phyloP scores from a whole-genome alignment of 2,797 vertebrate species.

The Simalia tracyae region DNA sequence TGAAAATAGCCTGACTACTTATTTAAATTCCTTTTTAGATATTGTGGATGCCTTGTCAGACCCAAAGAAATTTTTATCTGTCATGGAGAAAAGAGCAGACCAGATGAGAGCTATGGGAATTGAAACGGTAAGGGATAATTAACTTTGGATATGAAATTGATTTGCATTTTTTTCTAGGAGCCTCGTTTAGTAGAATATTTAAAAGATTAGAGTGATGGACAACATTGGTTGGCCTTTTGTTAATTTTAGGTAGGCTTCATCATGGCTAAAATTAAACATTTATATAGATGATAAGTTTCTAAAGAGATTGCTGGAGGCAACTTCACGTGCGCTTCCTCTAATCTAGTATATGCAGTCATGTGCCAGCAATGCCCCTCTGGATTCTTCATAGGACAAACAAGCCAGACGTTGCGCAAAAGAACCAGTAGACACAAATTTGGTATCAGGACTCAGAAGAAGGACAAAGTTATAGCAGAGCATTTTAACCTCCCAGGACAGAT shows the following conservation, averaged over 20 bases:
- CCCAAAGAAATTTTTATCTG: constrained; percentile 98
- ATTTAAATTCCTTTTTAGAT: constrained; percentile 72
- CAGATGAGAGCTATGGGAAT: constrained; percentile 99
- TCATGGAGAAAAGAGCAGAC: constrained; percentile 98
- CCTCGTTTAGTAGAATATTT: not conserved
- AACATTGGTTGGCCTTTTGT: not conserved
- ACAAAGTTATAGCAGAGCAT: not conserved
- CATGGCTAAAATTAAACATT: not conserved
- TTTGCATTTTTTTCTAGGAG: not conserved
- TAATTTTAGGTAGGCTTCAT: not conserved
- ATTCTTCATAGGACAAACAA: not conserved
- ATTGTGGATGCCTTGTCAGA: constrained; percentile 98
- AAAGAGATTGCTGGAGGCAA: not conserved
- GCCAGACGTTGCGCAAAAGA: not conserved
- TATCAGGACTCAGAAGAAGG: not conserved
- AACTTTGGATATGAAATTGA: not conserved
- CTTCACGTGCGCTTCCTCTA: not conserved
- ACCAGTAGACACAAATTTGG: not conserved
- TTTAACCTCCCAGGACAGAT: not conserved
- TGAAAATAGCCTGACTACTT: not conserved
- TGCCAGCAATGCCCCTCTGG: not conserved
- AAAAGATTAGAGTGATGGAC: not conserved
- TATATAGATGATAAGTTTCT: not conserved
- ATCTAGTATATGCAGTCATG: not conserved
- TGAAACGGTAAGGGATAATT: constrained; percentile 84